These are phyloP conservation scores for Laothoe populi DNA, from an alignment of 2,888 invertebrate genomes.

Conservation along the genomic window DNA sequence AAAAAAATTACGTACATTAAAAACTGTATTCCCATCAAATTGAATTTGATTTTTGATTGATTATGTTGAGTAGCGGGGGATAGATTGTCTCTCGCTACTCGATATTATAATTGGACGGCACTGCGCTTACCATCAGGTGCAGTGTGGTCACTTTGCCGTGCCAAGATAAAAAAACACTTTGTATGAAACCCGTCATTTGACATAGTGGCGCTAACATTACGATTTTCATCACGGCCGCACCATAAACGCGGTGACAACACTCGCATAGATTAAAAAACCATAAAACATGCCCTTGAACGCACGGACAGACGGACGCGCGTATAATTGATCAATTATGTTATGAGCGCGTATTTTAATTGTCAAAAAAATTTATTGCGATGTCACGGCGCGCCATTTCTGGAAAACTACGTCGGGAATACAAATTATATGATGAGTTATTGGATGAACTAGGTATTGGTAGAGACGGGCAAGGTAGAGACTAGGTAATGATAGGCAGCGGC, in stretches of 20 bases:
- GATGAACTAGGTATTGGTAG: background rate
- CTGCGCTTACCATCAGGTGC: too few relatives aligned
- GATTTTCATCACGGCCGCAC: conserved; percentile 50
- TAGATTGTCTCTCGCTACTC: too few relatives aligned
- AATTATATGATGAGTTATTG: background rate
- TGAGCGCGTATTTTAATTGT: conserved; percentile 26
- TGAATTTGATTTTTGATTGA: too few relatives aligned
- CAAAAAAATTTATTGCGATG: conserved; percentile 23
- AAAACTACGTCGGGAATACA: background rate
- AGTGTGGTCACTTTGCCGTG: too few relatives aligned
- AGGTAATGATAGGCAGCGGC: too few relatives aligned
- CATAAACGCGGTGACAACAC: conserved; percentile 51
- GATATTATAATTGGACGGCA: too few relatives aligned
- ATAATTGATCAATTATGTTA: conserved; percentile 39
- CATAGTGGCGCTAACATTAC: conserved; percentile 50
- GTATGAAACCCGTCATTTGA: conserved; percentile 29
- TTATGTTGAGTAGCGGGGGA: too few relatives aligned
- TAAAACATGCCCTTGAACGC: conserved; percentile 63
- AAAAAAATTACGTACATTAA: too few relatives aligned
- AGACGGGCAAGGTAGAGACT: too few relatives aligned
- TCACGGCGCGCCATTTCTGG: conserved; percentile 25
- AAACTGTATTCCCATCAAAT: too few relatives aligned
- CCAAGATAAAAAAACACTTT: too few relatives aligned
- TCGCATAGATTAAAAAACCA: conserved; percentile 62
- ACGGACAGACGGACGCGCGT: conserved; percentile 32